Conservation (phyloP, 2,797 vertebrate species). For the Allobates femoralis region DNA sequence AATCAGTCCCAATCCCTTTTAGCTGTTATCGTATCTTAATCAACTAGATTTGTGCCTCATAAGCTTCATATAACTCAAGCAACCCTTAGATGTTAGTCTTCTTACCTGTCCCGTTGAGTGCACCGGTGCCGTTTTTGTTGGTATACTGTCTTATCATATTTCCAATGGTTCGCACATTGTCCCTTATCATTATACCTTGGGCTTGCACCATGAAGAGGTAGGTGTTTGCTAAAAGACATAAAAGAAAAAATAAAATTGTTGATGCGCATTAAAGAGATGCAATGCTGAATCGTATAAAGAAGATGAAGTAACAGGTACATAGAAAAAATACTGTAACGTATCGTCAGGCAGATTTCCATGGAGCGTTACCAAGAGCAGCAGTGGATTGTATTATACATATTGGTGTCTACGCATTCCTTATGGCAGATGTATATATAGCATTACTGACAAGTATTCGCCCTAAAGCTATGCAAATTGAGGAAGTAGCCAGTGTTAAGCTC, state of each 20-base stretch:
- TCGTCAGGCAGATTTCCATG: background rate
- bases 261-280: background rate
- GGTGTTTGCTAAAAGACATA: constrained; percentile 85
- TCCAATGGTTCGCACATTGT: constrained; percentile 95
- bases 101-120: constrained; percentile 92
- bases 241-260: background rate
- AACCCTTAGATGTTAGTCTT: constrained; percentile 46
- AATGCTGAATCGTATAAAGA: background rate
- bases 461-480: too few species aligned
- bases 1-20: background rate
- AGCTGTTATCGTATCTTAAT: background rate
- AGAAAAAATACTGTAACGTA: background rate
- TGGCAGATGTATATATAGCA: too few species aligned
- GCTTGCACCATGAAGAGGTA: constrained; percentile 99
- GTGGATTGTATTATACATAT: too few species aligned
- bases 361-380: too few species aligned
- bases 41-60: background rate
- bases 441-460: too few species aligned
- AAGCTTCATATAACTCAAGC: background rate
- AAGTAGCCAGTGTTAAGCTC: too few species aligned
- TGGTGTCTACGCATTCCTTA: background rate
- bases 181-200: constrained; percentile 94
- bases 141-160: constrained; percentile 96
- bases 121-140: constrained; percentile 86
- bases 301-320: background rate